Base-by-base conservation (phyloP, 1,140 invertebrate genomes). In the Zaprionus davidi region DNA sequence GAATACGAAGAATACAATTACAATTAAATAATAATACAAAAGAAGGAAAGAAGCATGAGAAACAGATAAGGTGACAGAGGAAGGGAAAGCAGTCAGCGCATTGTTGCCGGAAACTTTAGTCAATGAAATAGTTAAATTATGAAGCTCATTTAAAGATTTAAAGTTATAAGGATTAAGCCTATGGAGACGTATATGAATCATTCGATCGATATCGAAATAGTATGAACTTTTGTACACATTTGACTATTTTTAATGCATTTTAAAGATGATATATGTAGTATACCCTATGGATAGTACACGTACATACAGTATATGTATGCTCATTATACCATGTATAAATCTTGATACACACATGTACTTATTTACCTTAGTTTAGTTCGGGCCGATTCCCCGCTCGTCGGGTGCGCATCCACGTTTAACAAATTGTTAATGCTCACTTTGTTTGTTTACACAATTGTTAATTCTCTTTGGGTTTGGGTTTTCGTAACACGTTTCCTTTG, bases 191-290 rank as follows among this genome's bases (percentile, higher is more conserved):
- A 64, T 71, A 55, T 59, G 22, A 66, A 78, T 65, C 55, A 73
- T 80, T 80, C 59, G 56, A 69, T n/a, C 26, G 53, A 56, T 24
- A 28, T 28, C 17, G 63, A 56, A 76, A 73, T 81, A 77, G 84
- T 82, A 82, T 81, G 78, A 90, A 81, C 65, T 76, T 88, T 90
- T 90, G 76, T 88, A 88, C 85, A 82, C 84, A 84, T 88, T 88
- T 90, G 78, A 88, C 85, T 88, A 88, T 90, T 88, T 88, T 88
- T 88, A 88, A 88, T 84, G 82, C 83, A 86, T 86, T 85, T 85
- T 85, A 78, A 85, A 79, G 46, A 51, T 70, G 67, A 72, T 75
- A 77, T 74, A 72, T 75, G 73, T 74, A 77, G 70, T 62, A 78
- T 64, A 71, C 53, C 53, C 22, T 62, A 71, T 51, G 44, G 44